Percentiles rank a stretch among this genome's conserved stretches.
Evolutionary conservation across 2,797 vertebrate species (phyloP).

Genomic region (Tauraco hartlaubi): DNA sequence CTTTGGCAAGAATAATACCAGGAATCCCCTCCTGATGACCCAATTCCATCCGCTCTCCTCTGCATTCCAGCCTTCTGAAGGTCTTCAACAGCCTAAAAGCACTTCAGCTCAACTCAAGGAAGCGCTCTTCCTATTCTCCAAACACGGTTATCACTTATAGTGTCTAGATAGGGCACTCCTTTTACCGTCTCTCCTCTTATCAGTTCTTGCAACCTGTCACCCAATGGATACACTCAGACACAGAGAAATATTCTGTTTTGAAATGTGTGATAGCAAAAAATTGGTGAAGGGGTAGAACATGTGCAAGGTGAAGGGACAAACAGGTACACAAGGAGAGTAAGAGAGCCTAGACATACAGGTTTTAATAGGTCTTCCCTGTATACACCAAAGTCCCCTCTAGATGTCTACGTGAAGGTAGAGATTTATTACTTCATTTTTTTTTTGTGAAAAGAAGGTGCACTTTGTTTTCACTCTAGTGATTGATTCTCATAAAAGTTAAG

Average conservation of each 20-base stretch:
- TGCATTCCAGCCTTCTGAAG: neutral
- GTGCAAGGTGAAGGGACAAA: neutral
- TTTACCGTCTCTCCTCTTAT: neutral
- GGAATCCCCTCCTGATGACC: neutral
- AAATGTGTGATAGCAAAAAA: neutral
- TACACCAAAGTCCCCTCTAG: neutral
- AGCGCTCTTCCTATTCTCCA: neutral
- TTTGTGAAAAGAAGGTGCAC: neutral
- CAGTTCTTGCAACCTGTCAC: neutral
- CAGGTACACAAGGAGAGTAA: neutral
- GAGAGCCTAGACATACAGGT: neutral
- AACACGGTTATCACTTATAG: neutral
- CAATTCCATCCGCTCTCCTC: neutral
- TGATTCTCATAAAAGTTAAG: slow-evolving; percentile 25
- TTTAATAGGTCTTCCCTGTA: neutral
- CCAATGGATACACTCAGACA: neutral
- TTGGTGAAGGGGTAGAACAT: neutral
- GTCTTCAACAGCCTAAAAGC: neutral
- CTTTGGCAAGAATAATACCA: neutral
- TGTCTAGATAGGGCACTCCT: neutral
- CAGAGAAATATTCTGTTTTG: neutral
- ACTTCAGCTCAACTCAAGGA: neutral
- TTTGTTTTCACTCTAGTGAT: neutral
- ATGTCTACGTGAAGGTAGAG: neutral
- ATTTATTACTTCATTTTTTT: neutral